Evolutionary conservation across 2,113 vertebrate species (phyloP).

Genomic region (Australoheros scitulus): DNA sequence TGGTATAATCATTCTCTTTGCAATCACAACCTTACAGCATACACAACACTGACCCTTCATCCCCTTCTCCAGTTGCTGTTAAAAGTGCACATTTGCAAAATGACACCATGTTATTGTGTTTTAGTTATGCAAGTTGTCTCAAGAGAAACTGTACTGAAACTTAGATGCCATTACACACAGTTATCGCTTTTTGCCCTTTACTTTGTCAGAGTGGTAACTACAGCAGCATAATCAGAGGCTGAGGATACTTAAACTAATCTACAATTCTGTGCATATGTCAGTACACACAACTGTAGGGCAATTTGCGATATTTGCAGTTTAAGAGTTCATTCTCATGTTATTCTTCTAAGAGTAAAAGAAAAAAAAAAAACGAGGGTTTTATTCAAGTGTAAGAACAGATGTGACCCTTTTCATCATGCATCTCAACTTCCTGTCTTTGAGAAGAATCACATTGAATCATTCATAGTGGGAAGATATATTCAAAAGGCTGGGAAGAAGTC

Average conservation of each 20-base stretch:
- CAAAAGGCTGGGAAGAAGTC: not conserved
- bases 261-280: constrained; percentile 7
- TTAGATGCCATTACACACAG: not conserved
- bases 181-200: not conserved
- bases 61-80: constrained; percentile 30
- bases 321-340: not conserved
- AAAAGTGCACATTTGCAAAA: constrained; percentile 52
- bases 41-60: constrained; percentile 26
- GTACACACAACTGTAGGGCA: constrained; percentile 5
- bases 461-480: not conserved
- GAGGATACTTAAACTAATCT: constrained; percentile 5
- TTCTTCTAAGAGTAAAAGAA: not conserved
- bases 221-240: not conserved
- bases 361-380: not conserved
- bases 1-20: constrained; percentile 13
- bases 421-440: constrained; percentile 1
- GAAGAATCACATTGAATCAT: constrained; percentile 12
- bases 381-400: constrained; percentile 13
- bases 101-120: constrained; percentile 23
- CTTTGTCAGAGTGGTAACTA: not conserved
- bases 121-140: constrained; percentile 37
- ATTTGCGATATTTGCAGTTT: constrained; percentile 1
- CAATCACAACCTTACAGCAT: constrained; percentile 24
- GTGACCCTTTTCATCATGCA: constrained; percentile 17
- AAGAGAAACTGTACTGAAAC: constrained; percentile 1